These are phyloP conservation scores for Melitaea athalia DNA, from an alignment of 2,888 invertebrate species.

Conservation along the genomic window DNA sequence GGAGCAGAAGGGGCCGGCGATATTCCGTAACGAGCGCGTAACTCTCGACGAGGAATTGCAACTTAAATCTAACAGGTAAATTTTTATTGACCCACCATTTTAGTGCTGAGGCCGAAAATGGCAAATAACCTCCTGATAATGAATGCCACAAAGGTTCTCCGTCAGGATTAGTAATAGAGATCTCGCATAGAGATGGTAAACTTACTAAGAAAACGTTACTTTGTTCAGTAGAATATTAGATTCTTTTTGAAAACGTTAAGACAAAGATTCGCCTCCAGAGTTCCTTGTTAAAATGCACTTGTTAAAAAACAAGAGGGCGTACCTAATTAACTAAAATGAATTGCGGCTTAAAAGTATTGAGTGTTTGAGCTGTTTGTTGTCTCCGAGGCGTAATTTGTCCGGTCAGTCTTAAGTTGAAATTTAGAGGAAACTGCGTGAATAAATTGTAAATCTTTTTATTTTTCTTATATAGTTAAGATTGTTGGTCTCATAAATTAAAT, in stretches of 20 bases:
- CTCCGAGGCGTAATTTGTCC: slow-evolving; percentile 38
- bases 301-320: slow-evolving; percentile 42
- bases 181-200: slow-evolving; percentile 24
- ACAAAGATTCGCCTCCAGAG: not conserved
- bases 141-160: slow-evolving; percentile 48
- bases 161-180: slow-evolving; percentile 60
- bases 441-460: not conserved
- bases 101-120: slow-evolving; percentile 43
- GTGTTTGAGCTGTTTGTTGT: slow-evolving; percentile 60
- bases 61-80: slow-evolving; percentile 46
- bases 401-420: not conserved
- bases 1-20: slow-evolving; percentile 48
- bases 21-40: slow-evolving; percentile 37
- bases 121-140: slow-evolving; percentile 50
- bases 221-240: slow-evolving; percentile 16
- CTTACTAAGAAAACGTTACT: not conserved
- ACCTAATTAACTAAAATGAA: slow-evolving; percentile 70
- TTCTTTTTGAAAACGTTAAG: not conserved
- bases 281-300: slow-evolving; percentile 38
- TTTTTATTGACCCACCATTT: slow-evolving; percentile 49
- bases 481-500: too few species aligned
- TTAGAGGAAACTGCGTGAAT: not conserved
- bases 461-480: too few species aligned
- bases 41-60: slow-evolving; percentile 39
- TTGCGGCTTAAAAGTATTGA: slow-evolving; percentile 59